Evolutionary conservation across 2,797 vertebrate species (phyloP), one percentile per base, ranked within the genome.

Genomic region (Periophthalmus magnuspinnatus): DNA sequence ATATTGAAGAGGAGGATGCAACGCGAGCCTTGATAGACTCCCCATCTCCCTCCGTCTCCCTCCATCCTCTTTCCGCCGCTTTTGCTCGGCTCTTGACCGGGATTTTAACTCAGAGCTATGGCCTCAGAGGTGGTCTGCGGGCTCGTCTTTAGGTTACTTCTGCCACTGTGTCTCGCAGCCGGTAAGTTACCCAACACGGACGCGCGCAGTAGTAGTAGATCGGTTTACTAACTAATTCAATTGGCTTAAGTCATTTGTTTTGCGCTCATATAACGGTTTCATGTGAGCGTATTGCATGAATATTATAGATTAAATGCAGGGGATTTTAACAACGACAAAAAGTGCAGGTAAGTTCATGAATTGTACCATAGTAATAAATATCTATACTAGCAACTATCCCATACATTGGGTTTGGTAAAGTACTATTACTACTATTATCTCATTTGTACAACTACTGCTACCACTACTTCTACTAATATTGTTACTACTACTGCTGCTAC

Each of bases 41-140:
- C 62, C 4, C 67, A 47, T 63, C 73, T 58, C 63, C 75, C 73
- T 81, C 68, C 48, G 82, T 71, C 72, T 83, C 89, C 83, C 79
- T 73, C 77, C 67, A 66, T 61, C 73, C 36, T 55, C 34, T 55
- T 19, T 45, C 41, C 38, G 48, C 19, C 19, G 6, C 19, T 2
- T 19, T 19, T 10, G 52, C 52, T 9, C 76, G 5, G 56, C 28
- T 58, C 34, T 34, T 4, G 58, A 36, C 38, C 36, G 36, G 61
- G 61, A 62, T 21, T 62, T 14, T 41, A 6, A 7, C 62, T 22
- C 63, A 17, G 80, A 89, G 90, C 86, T 79, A 98, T 98, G 97
- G 97, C 96, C 89, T 97, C 95, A 63, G 95, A 98, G 89, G 94
- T 97, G 89, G 95, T 96, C 87, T 99, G 96, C 86, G 97, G 96